Evolutionary conservation across 2,888 invertebrate species (phyloP), one percentile per base, ranked within the genome.

Genomic region (Plebejus argus): DNA sequence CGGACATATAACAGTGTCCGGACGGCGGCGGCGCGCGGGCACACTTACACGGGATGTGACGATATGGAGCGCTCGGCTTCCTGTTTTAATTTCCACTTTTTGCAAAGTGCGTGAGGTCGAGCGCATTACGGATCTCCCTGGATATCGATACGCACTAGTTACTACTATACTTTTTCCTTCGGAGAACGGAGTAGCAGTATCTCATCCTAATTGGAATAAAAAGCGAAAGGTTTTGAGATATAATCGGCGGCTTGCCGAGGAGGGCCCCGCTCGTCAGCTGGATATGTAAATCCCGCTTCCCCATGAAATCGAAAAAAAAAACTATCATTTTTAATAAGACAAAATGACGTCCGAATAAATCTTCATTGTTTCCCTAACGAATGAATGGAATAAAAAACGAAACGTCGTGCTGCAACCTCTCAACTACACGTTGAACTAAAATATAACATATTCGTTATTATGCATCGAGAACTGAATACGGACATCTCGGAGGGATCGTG

Each of bases 61-160:
- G 88, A 88, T 88, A 86, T 86, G 87, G 84, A 84, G 83, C 84
- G 82, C 83, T 77, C 83, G 84, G 85, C 88, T 91, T 91, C 90
- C 90, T 90, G 90, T 87, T 83, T 86, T 85, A 84, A 88, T 87
- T 85, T 85, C 86, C 84, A 85, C 85, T 90, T 91, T 90, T 91
- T 90, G 85, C 85, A 81, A 83, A 83, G 82, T 83, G 82, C 84
- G 84, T 85, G 87, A 86, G 87, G 85, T 86, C 84, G 87, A 84
- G 86, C 86, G 86, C 86, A 80, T 82, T 77, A 80, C 80, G 81
- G 81, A 82, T 81, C 76, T 78, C 53, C 18, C 8, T 49, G 6
- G 28, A 15, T 49, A 74, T 74, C 23, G 53, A 74, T 28, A 45
- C 74, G 28, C 53, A 28, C 53, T 49, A n/a, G 49, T 53, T 23